Evolutionary conservation across 2,797 vertebrate genomes (phyloP).

Genomic region (Channallabes apus): DNA sequence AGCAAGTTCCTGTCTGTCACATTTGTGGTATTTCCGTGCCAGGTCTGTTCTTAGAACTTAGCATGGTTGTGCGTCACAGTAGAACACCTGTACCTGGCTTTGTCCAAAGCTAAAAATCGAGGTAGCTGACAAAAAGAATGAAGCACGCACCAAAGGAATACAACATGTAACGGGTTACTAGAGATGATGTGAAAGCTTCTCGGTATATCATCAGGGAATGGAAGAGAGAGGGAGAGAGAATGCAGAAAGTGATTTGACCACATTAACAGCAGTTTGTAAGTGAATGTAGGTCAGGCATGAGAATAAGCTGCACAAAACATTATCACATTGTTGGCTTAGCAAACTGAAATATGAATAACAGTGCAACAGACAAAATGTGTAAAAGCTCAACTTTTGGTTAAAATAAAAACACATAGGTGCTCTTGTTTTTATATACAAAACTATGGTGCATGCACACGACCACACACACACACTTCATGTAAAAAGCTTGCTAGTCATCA

Average conservation of each 20-base stretch:
- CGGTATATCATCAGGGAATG: not conserved
- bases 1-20: conserved; percentile 22
- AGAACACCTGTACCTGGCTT: not conserved
- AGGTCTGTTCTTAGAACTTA: conserved; percentile 23
- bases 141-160: not conserved
- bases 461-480: not conserved
- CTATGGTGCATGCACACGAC: not conserved
- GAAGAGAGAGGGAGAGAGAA: not conserved
- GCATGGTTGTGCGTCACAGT: conserved; percentile 9
- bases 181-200: not conserved
- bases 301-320: not conserved
- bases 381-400: not conserved
- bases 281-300: conserved; percentile 13
- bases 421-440: not conserved
- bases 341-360: not conserved
- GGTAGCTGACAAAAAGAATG: not conserved
- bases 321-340: not conserved
- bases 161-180: not conserved
- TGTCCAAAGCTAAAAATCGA: not conserved
- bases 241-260: not conserved
- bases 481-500: conserved; percentile 29
- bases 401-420: not conserved
- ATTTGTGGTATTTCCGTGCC: conserved; percentile 25
- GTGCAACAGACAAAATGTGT: not conserved
- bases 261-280: conserved; percentile 3